Percentiles rank a stretch among this genome's conserved stretches.
Conservation (phyloP, 2,797 vertebrate genomes). For the Benthosema pterotum region DNA sequence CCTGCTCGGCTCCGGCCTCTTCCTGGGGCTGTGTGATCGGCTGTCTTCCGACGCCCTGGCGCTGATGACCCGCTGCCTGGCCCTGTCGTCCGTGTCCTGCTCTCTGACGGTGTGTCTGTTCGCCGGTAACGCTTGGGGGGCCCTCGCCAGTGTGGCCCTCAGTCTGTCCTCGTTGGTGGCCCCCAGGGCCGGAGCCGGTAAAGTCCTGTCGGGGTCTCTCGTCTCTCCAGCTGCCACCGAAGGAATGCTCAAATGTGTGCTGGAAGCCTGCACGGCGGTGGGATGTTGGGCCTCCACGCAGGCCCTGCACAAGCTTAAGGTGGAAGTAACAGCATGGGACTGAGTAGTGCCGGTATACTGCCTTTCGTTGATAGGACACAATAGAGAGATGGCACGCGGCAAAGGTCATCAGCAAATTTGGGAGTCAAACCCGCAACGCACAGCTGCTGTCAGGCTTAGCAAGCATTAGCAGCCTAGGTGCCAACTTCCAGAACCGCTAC, state of each 20-base stretch:
- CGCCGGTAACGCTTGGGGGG: conserved; percentile 69
- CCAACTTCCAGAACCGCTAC: too few species aligned
- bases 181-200: conserved; percentile 29
- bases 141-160: conserved; percentile 70
- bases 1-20: conserved; percentile 71
- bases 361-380: too few species aligned
- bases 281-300: conserved; percentile 75
- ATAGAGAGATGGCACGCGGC: too few species aligned
- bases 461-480: too few species aligned
- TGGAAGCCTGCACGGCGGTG: conserved; percentile 67
- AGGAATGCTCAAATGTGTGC: conserved; percentile 56
- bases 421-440: too few species aligned
- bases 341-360: conserved; percentile 47
- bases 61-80: conserved; percentile 73
- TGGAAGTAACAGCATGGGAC: conserved; percentile 64
- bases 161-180: conserved; percentile 70
- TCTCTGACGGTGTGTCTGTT: conserved; percentile 80
- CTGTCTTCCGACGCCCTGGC: conserved; percentile 72
- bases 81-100: conserved; percentile 78
- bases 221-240: conserved; percentile 48
- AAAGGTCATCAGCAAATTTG: neutral
- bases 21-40: conserved; percentile 71
- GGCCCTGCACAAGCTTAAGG: conserved; percentile 67
- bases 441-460: too few species aligned
- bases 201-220: conserved; percentile 36